Evolutionary conservation across 2,113 vertebrate genomes (phyloP).

Genomic region (Nibea coibor): DNA sequence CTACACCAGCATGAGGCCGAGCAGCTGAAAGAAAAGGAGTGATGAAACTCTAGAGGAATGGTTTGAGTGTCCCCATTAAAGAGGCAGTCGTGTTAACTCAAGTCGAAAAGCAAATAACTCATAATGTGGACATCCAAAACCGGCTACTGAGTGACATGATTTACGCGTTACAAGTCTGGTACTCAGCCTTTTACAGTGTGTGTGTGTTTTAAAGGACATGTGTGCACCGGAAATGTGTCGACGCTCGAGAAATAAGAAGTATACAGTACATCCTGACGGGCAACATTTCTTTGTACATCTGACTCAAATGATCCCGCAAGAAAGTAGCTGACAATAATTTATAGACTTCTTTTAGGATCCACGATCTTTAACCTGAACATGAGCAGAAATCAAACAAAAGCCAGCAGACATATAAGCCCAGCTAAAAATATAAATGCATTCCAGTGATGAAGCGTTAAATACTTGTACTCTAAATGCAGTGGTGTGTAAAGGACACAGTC

Average conservation of each 20-base stretch:
- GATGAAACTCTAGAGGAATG: constrained; percentile 62
- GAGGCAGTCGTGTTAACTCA: constrained; percentile 48
- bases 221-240: background rate
- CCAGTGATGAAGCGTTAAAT: constrained; percentile 59
- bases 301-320: too few species aligned
- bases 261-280: background rate
- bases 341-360: background rate
- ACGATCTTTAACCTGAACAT: constrained; percentile 45
- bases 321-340: background rate
- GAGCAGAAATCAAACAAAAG: constrained; percentile 62
- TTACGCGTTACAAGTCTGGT: background rate
- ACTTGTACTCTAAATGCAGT: constrained; percentile 57
- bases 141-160: constrained; percentile 39
- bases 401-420: constrained; percentile 25
- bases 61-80: constrained; percentile 53
- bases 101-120: constrained; percentile 63
- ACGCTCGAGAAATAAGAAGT: background rate
- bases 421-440: constrained; percentile 66
- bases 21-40: constrained; percentile 45
- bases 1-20: constrained; percentile 24
- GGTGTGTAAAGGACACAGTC: constrained; percentile 63
- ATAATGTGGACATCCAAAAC: constrained; percentile 44
- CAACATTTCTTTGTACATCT: background rate
- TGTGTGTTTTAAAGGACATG: background rate
- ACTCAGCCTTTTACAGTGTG: constrained; percentile 1